phyloP scores from a whole-genome alignment of 2,888 invertebrate genomes.

The Choreutis nemorana region DNA sequence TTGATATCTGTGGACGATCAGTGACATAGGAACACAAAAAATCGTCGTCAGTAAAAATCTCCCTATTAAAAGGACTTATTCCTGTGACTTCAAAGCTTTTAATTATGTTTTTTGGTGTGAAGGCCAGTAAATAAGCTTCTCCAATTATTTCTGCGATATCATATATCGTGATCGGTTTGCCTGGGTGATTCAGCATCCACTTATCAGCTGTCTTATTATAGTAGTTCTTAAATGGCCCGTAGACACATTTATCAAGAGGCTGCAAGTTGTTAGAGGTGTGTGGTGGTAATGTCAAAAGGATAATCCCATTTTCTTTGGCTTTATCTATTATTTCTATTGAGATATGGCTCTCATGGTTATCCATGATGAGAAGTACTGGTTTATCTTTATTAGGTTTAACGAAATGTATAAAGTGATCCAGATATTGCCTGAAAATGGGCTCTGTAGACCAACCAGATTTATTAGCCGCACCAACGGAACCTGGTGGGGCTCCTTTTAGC shows the following conservation, averaged over 20 bases:
- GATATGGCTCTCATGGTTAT: slow-evolving; percentile 13
- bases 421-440: slow-evolving; percentile 11
- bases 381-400: slow-evolving; percentile 16
- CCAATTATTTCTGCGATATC: slow-evolving; percentile 17
- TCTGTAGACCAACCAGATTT: slow-evolving; percentile 13
- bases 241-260: slow-evolving; percentile 19
- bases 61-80: slow-evolving; percentile 11
- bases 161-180: slow-evolving; percentile 22
- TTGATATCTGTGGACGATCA: slow-evolving; percentile 6
- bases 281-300: slow-evolving; percentile 19
- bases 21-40: slow-evolving; percentile 8
- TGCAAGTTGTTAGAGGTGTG: slow-evolving; percentile 21
- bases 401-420: slow-evolving; percentile 20
- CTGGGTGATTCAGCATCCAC: slow-evolving; percentile 11
- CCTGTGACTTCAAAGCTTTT: slow-evolving; percentile 10
- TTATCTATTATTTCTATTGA: slow-evolving; percentile 9
- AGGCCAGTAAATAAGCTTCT: slow-evolving; percentile 11
- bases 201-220: slow-evolving; percentile 12
- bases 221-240: slow-evolving; percentile 14
- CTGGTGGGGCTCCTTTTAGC: slow-evolving; percentile 11
- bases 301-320: slow-evolving; percentile 11
- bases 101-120: slow-evolving; percentile 10
- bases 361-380: slow-evolving; percentile 10
- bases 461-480: slow-evolving; percentile 12
- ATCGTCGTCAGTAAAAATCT: slow-evolving; percentile 11